These are phyloP conservation scores for Trachelus iudaicus DNA, from an alignment of 2,888 invertebrate genomes.

Conservation along the genomic window DNA sequence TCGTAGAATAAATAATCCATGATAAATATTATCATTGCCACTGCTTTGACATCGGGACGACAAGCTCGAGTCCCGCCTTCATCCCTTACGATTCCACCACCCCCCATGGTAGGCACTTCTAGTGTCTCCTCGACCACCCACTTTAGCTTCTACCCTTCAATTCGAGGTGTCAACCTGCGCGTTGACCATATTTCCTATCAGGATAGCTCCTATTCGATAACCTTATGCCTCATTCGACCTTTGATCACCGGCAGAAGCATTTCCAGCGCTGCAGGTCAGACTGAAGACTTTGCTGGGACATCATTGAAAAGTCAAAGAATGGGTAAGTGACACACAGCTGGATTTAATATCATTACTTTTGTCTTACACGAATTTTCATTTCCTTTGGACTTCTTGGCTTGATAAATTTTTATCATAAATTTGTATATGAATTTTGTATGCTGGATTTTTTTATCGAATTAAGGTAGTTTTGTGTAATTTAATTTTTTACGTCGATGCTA, in stretches of 20 bases:
- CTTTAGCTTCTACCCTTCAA: constrained; percentile 22
- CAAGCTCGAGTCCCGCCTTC: constrained; percentile 26
- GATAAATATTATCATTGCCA: neutral
- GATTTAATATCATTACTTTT: too few relatives aligned
- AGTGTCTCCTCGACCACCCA: constrained; percentile 14
- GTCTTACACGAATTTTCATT: neutral
- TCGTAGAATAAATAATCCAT: too few relatives aligned
- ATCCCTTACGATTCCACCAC: constrained; percentile 12
- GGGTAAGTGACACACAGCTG: too few relatives aligned
- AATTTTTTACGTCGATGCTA: neutral
- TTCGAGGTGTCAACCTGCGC: constrained; percentile 26
- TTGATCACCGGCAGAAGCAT: neutral
- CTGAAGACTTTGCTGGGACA: too few relatives aligned
- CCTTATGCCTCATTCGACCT: neutral
- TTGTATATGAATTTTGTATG: neutral
- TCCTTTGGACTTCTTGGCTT: neutral
- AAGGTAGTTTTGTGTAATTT: neutral
- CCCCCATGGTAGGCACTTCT: constrained; percentile 18
- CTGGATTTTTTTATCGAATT: too few relatives aligned
- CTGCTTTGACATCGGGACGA: neutral
- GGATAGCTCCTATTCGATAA: too few relatives aligned
- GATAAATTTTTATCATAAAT: neutral
- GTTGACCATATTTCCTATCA: too few relatives aligned
- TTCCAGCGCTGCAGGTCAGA: too few relatives aligned
- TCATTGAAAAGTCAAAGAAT: too few relatives aligned